phyloP scores from a whole-genome alignment of 2,113 vertebrate species.

The Chunga burmeisteri region DNA sequence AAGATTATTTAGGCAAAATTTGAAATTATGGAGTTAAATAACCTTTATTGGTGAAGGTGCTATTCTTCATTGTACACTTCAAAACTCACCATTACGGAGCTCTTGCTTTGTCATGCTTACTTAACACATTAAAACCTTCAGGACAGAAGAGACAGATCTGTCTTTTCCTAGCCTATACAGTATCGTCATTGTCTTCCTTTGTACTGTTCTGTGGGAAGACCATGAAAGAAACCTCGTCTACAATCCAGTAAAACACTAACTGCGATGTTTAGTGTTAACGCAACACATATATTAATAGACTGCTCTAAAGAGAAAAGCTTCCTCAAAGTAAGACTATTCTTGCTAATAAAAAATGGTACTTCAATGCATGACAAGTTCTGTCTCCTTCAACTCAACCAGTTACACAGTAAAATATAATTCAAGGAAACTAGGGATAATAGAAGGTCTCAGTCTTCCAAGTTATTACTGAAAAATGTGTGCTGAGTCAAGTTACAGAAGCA shows the following conservation, averaged over 20 bases:
- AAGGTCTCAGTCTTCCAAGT: background rate
- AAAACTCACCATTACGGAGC: background rate
- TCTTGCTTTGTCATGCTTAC: background rate
- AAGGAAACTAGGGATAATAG: background rate
- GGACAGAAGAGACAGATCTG: background rate
- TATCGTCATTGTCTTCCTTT: fast-evolving
- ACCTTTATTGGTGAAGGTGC: too few species aligned
- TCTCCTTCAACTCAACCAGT: background rate
- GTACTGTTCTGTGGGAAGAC: background rate
- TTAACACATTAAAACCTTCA: background rate
- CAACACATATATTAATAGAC: fast-evolving
- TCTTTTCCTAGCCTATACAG: background rate
- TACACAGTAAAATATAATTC: background rate
- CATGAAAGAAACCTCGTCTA: background rate
- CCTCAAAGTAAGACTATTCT: fast-evolving
- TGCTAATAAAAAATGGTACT: background rate
- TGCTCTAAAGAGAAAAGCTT: background rate
- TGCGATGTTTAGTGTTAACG: background rate
- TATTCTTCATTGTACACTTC: background rate
- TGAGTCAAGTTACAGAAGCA: background rate
- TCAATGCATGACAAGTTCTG: background rate
- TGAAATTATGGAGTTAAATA: background rate
- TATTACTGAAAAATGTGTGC: background rate
- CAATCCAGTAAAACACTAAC: background rate
- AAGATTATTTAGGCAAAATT: background rate